Evolutionary conservation across 2,797 vertebrate species (phyloP).

Genomic region (Lates japonicus): DNA sequence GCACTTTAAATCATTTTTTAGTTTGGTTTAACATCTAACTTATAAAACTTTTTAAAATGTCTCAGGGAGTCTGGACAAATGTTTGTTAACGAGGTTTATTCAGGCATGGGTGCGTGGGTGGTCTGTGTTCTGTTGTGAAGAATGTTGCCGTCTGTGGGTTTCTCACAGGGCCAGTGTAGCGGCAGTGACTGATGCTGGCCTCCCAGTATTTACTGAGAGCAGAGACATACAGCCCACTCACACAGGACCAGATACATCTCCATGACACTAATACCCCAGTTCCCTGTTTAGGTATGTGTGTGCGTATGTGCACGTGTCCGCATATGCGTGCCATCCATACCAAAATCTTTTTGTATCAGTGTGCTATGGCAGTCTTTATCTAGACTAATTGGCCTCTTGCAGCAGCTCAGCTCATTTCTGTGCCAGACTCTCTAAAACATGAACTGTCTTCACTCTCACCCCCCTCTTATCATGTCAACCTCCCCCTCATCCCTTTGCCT

Average conservation of each 20-base stretch:
- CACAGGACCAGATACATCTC: constrained; percentile 55
- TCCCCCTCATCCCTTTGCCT: constrained; percentile 32
- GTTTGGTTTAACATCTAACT: constrained; percentile 26
- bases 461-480: constrained; percentile 33
- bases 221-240: constrained; percentile 61
- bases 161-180: constrained; percentile 43
- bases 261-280: constrained; percentile 48
- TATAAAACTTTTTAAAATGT: constrained; percentile 39
- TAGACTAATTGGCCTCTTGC: constrained; percentile 48
- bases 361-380: constrained; percentile 46
- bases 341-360: constrained; percentile 42
- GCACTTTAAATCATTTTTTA: constrained; percentile 7
- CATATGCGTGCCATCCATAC: constrained; percentile 22
- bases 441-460: constrained; percentile 34
- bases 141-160: constrained; percentile 66
- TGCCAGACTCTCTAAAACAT: constrained; percentile 40
- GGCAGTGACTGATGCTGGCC: constrained; percentile 51
- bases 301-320: not conserved
- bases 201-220: constrained; percentile 59
- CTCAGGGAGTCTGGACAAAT: constrained; percentile 55
- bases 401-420: constrained; percentile 36
- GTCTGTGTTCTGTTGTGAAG: constrained; percentile 57
- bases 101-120: constrained; percentile 51
- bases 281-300: constrained; percentile 26
- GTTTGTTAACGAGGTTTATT: constrained; percentile 61